Evolutionary conservation across 2,113 vertebrate genomes (phyloP).

Genomic region (Xyrauchen texanus): DNA sequence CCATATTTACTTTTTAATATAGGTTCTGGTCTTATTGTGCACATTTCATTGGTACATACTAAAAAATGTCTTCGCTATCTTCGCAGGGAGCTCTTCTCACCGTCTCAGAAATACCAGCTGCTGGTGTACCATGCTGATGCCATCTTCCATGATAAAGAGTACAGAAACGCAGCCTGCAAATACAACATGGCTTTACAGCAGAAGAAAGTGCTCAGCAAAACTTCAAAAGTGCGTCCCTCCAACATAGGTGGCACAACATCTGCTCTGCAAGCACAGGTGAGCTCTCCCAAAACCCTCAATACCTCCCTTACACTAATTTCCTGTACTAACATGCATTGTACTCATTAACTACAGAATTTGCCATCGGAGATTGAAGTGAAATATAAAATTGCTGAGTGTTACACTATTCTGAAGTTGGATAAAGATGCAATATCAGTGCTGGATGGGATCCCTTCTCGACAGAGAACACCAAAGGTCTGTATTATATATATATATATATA

Average conservation of each 20-base stretch:
- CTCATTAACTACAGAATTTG: conserved; percentile 79
- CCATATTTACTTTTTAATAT: no score
- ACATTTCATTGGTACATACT: no score
- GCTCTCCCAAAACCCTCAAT: neutral
- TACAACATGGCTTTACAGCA: conserved; percentile 97
- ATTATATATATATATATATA: no score
- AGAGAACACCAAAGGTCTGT: conserved; percentile 92
- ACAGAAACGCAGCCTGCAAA: conserved; percentile 95
- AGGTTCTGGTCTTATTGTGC: no score
- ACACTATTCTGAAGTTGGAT: conserved; percentile 95
- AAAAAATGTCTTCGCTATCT: conserved; percentile 24
- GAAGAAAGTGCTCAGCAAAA: conserved; percentile 97
- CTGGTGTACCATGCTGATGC: conserved; percentile 95
- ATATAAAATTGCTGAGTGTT: conserved; percentile 98
- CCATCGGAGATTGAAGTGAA: conserved; percentile 98
- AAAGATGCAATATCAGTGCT: conserved; percentile 97
- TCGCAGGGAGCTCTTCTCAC: conserved; percentile 89
- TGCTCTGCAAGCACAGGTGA: conserved; percentile 90
- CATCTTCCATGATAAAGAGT: conserved; percentile 97
- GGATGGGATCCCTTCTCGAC: conserved; percentile 94
- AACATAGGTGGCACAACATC: conserved; percentile 84
- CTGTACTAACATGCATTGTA: neutral
- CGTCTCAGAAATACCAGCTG: conserved; percentile 96
- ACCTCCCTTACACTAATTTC: no score
- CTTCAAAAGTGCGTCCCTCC: conserved; percentile 94